These are phyloP conservation scores for Gymnothorax reevesii DNA, from an alignment of 2,797 vertebrate species.

Conservation along the genomic window DNA sequence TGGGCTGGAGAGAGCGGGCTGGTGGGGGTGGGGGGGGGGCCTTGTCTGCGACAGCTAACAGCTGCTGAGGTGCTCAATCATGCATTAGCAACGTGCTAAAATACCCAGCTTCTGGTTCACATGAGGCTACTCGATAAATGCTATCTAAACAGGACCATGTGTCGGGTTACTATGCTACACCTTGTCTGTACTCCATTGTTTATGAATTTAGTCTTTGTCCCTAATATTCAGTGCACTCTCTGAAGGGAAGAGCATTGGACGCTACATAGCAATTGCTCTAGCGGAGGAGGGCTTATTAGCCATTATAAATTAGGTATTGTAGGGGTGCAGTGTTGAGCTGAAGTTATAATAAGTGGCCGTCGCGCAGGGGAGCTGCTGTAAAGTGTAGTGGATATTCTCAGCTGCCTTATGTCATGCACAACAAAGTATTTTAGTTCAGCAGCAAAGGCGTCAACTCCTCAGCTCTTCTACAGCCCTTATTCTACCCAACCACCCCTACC, in stretches of 20 bases:
- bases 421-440: neutral
- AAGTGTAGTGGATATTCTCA: neutral
- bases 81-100: neutral
- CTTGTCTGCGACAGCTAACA: neutral
- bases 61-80: neutral
- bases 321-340: neutral
- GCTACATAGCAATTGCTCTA: neutral
- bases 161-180: neutral
- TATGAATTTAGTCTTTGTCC: neutral
- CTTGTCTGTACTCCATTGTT: neutral
- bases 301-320: neutral
- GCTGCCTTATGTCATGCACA: neutral
- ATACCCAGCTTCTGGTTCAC: neutral
- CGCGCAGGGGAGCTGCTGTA: neutral
- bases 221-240: neutral
- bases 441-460: neutral
- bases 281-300: neutral
- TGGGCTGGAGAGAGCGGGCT: neutral
- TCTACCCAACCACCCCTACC: neutral
- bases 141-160: neutral
- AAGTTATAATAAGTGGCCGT: neutral
- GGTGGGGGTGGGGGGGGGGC: neutral
- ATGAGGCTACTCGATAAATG: neutral
- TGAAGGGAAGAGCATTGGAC: neutral
- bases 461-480: neutral